A percentile compares a stretch with the other conserved stretches of the same genome.
These are phyloP conservation scores for Psilanteris sp. DNA, from an alignment of 1,140 invertebrate species.

Conservation along the genomic window DNA sequence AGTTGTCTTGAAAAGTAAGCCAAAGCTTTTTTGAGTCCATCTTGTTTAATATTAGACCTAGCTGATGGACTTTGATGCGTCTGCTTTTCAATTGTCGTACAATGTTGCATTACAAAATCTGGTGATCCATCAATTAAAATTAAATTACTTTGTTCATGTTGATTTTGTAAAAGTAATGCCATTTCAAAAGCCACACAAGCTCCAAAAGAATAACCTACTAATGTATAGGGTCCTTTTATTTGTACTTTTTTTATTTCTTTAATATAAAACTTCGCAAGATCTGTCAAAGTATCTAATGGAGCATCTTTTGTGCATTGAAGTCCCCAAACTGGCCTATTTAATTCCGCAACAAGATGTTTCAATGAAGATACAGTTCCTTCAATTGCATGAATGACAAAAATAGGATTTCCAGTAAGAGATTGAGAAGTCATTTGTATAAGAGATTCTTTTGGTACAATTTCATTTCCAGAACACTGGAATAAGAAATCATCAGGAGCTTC, in stretches of 20 bases:
- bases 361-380: conserved; percentile 91
- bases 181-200: conserved; percentile 96
- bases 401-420: conserved; percentile 74
- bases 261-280: conserved; percentile 90
- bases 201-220: conserved; percentile 97
- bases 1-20: conserved; percentile 91
- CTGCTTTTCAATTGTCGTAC: conserved; percentile 82
- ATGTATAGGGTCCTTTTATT: conserved; percentile 89
- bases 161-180: conserved; percentile 88
- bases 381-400: conserved; percentile 95
- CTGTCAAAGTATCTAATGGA: conserved; percentile 86
- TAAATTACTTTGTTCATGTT: conserved; percentile 83
- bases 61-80: conserved; percentile 53
- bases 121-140: conserved; percentile 95
- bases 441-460: conserved; percentile 84
- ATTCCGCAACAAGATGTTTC: conserved; percentile 83
- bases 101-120: conserved; percentile 90
- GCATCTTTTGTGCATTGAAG: conserved; percentile 91
- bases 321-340: conserved; percentile 91
- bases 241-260: conserved; percentile 88
- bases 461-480: conserved; percentile 67
- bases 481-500: conserved; percentile 56
- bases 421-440: conserved; percentile 83
- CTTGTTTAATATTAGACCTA: conserved; percentile 16
- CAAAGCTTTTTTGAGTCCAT: conserved; percentile 80